Base-by-base conservation (phyloP, 2,113 vertebrate genomes). In the Erythrocercus mccallii region DNA sequence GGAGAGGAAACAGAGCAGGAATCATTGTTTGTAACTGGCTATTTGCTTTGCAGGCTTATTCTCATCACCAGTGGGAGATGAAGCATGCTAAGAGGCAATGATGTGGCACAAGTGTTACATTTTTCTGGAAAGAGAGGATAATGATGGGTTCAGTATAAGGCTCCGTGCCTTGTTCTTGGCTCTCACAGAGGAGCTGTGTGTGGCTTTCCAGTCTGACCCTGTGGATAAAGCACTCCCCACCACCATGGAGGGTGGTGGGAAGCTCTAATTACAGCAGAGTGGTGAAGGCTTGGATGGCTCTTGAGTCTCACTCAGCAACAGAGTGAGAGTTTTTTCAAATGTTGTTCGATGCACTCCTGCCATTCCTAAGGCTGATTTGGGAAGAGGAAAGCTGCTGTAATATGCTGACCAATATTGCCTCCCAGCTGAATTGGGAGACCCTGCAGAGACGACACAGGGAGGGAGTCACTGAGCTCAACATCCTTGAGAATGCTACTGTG, bases 341-440 rank as follows among this genome's bases (percentile, higher is more conserved):
- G 27, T 33, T 51, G 7, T 57, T 81, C 31, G 27, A 25, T 50
- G 12, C 33, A 65, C 15, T 78, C 30, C 7, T 74, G 30, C 35
- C 1, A 0, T 81, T 89, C 37, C 38, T 54, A 31, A 58, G 53
- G 61, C 24, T 79, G 10, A 1, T 76, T 21, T 60, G 33, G 48
- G 53, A 66, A 62, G 28, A 77, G n/a, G 62, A 82, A 30, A 73
- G 11, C 38, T 2, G 0, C n/a, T 92, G 27, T 54, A 25, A 16
- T 60, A 27, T 16, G 7, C 21, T 92, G 40, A 64, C 18, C 22
- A 7, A 25, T 66, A 54, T 10, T 4, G 0, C 15, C 0, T 1
- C 9, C 12, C 31, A 42, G 37, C 16, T 85, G 58, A 58, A 22
- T 2, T 48, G 48, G 35, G 35, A 85, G 18, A 47, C 15, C 23